Conservation (phyloP, 2,797 vertebrate genomes). For the Uromys caudimaculatus region DNA sequence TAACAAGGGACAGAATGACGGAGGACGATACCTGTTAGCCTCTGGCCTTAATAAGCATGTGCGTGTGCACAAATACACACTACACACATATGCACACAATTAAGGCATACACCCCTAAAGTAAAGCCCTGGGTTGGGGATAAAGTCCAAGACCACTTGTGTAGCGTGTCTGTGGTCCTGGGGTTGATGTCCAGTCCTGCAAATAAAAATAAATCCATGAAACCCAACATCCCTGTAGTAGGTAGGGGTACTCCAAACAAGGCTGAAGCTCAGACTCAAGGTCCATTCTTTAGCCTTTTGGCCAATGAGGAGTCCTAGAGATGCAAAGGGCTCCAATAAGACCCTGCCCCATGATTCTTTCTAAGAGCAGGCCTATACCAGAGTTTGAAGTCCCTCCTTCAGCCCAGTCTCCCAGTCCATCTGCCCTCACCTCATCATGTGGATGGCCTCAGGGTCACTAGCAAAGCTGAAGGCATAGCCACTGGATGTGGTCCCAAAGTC, state of each 20-base stretch:
- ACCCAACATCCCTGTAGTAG: neutral
- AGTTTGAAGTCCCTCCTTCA: neutral
- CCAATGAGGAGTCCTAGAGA: neutral
- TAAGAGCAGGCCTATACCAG: neutral
- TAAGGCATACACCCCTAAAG: neutral
- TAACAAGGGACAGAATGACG: neutral
- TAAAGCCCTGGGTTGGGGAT: neutral
- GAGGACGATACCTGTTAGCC: neutral
- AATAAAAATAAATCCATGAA: neutral
- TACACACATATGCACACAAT: neutral
- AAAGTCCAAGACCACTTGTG: neutral
- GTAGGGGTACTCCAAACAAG: neutral
- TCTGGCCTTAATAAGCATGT: neutral
- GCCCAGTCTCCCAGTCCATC: neutral
- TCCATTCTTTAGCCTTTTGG: neutral
- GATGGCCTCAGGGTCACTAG: conserved; percentile 94
- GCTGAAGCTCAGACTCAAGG: neutral
- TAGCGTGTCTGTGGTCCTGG: neutral
- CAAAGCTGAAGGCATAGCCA: conserved; percentile 97
- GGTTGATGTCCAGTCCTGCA: neutral
- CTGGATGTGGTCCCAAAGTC: conserved; percentile 98
- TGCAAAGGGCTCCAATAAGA: neutral
- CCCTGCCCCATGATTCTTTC: neutral
- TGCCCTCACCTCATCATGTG: conserved; percentile 96
- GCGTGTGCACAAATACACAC: neutral